phyloP scores from a whole-genome alignment of 2,797 vertebrate genomes.

The Varecia variegata region DNA sequence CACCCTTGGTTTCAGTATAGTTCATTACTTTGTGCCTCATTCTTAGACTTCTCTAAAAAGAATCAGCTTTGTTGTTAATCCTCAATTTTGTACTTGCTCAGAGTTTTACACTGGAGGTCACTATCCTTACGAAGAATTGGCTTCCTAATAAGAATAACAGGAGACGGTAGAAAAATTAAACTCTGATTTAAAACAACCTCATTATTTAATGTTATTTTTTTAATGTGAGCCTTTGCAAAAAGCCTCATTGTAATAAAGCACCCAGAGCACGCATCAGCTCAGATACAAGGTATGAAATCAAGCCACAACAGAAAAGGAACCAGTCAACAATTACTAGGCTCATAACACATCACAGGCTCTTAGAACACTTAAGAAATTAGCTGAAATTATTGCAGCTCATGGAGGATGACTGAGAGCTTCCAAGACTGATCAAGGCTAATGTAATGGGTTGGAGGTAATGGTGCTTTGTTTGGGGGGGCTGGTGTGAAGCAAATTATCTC shows the following conservation, averaged over 20 bases:
- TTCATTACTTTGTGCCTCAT: slow-evolving; percentile 28
- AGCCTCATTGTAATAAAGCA: slow-evolving; percentile 73
- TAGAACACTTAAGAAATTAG: slow-evolving; percentile 81
- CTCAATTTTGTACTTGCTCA: slow-evolving; percentile 56
- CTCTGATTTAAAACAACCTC: slow-evolving; percentile 74
- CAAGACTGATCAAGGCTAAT: slow-evolving; percentile 74
- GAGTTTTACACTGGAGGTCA: slow-evolving; percentile 69
- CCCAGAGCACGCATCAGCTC: slow-evolving; percentile 64
- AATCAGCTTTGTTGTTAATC: slow-evolving; percentile 67
- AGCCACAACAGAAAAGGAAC: slow-evolving; percentile 64
- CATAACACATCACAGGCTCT: slow-evolving; percentile 78
- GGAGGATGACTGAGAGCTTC: slow-evolving; percentile 75
- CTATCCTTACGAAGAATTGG: slow-evolving; percentile 68
- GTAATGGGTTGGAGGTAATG: slow-evolving; percentile 76
- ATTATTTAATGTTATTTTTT: slow-evolving; percentile 73
- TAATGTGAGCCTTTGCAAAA: slow-evolving; percentile 73
- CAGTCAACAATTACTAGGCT: slow-evolving; percentile 80
- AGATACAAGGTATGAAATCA: slow-evolving; percentile 75
- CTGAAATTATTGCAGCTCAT: slow-evolving; percentile 77
- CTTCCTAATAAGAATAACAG: slow-evolving; percentile 67
- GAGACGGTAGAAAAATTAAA: slow-evolving; percentile 69
- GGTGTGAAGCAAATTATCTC: slow-evolving; percentile 71
- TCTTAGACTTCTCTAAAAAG: slow-evolving; percentile 53
- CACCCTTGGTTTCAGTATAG: slow-evolving; percentile 8
- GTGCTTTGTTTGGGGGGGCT: slow-evolving; percentile 63